Base-by-base conservation (phyloP, 1,140 invertebrate genomes). In the Nylanderia fulva region DNA sequence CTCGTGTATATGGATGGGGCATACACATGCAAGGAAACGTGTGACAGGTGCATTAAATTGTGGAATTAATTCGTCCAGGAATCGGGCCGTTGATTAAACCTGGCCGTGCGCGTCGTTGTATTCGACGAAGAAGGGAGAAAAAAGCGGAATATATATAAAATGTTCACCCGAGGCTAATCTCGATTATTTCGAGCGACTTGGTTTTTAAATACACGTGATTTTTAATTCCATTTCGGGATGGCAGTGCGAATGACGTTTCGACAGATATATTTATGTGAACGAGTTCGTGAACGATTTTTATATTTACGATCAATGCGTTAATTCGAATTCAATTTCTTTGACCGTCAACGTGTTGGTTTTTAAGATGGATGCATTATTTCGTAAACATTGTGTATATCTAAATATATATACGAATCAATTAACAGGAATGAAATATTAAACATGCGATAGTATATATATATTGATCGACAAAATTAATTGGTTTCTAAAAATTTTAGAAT, bases 1-100 rank as follows among this genome's bases (percentile, higher is more conserved):
- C 77, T 64, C 69, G 56, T 45, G 63, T 75, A 88, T 88, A 88
- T 69, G 75, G 36, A 79, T 66, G 39, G 1, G 15, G 13, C 29
- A 13, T 79, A 86, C 74, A 86, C 79, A 74, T 58, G 87, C 69
- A 69, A 52, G 15, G 52, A 58, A 42, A 88, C 66, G 48, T 71
- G 84, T 88, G 86, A 83, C 87, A 82, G 76, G 69, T 66, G 75
- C 58, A 85, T 88, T 88, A 85, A 88, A 88, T 87, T 69, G 77
- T 64, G 69, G 48, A 87, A 88, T 85, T 88, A 85, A 85, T 88
- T 88, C 61, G 54, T 66, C 15, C 21, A 82, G 66, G 42, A 82
- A 72, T 82, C 66, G 52, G 48, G 18, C 36, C 77, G 52, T 82
- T 82, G 66, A 82, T 82, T 82, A 82, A 82, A 82, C 52, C 52